Conservation (phyloP, 1,140 invertebrate species). For the Hylaeus anthracinus region DNA sequence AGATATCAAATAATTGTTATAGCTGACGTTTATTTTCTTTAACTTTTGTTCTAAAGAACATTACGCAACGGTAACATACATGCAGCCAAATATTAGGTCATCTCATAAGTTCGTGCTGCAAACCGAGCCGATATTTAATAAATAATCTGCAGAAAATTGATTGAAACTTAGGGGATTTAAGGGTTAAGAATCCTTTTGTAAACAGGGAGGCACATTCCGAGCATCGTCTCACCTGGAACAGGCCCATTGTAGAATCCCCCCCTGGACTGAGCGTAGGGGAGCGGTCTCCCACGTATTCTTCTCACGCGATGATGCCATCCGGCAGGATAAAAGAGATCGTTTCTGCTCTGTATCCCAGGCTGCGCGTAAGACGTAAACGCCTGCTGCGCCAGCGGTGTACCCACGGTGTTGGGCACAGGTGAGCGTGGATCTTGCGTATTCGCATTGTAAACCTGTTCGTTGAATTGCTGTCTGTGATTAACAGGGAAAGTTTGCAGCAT, state of each 20-base stretch:
- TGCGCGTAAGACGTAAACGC: conserved; percentile 5
- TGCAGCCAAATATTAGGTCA: too few relatives aligned
- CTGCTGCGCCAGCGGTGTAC: conserved; percentile 11
- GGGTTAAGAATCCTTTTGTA: too few relatives aligned
- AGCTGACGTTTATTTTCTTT: too few relatives aligned
- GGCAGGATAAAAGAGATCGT: conserved; percentile 37
- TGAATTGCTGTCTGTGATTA: conserved; percentile 22
- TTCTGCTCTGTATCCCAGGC: conserved; percentile 28
- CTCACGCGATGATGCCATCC: conserved; percentile 54
- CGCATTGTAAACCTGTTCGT: conserved; percentile 19
- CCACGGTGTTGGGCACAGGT: not conserved
- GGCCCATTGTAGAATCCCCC: conserved; percentile 62
- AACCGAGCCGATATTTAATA: too few relatives aligned
- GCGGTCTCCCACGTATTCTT: conserved; percentile 46
- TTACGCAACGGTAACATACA: too few relatives aligned
- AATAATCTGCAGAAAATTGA: too few relatives aligned
- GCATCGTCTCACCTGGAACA: conserved; percentile 38
- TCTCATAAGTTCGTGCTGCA: too few relatives aligned
- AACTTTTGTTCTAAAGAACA: too few relatives aligned
- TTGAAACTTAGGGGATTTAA: too few relatives aligned
- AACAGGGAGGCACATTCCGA: too few relatives aligned
- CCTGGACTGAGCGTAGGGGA: conserved; percentile 51
- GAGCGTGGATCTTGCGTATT: not conserved
- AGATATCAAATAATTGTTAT: too few relatives aligned
- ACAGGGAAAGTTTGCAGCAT: not conserved